Conservation (phyloP, 1,140 invertebrate genomes). For the Hylaeus anthracinus region DNA sequence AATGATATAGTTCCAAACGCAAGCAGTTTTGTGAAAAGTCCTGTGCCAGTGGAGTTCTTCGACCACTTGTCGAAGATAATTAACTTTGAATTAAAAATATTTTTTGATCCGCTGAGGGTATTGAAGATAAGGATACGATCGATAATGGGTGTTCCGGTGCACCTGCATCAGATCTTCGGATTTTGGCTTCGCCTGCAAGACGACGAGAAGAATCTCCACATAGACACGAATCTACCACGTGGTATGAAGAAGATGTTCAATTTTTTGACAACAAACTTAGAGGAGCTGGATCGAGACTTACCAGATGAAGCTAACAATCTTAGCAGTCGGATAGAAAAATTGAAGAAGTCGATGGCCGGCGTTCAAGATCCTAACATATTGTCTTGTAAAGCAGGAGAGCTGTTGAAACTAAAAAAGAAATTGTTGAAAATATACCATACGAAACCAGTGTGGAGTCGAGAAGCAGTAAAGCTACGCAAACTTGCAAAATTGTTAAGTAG, state of each 20-base stretch:
- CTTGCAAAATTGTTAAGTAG: background rate
- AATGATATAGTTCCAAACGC: background rate
- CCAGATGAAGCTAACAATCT: constrained; percentile 32
- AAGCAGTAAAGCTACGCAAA: background rate
- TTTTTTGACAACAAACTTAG: constrained; percentile 16
- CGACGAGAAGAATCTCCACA: constrained; percentile 44
- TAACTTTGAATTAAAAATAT: constrained; percentile 48
- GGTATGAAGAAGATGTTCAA: background rate
- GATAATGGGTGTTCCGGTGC: rapidly evolving
- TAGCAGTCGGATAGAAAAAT: constrained; percentile 3
- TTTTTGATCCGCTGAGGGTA: background rate
- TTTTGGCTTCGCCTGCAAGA: constrained; percentile 49
- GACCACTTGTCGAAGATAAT: background rate
- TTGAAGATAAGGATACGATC: constrained; percentile 5
- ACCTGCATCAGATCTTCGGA: constrained; percentile 2
- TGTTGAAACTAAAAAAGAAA: background rate
- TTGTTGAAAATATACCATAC: constrained; percentile 24
- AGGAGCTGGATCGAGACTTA: background rate
- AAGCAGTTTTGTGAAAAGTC: background rate
- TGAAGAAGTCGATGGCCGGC: background rate
- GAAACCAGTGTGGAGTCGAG: background rate
- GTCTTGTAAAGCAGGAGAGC: background rate
- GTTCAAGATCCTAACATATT: background rate
- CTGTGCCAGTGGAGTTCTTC: constrained; percentile 4
- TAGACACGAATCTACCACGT: constrained; percentile 38